phyloP scores from a whole-genome alignment of 2,888 invertebrate genomes.

The Idaea aversata region DNA sequence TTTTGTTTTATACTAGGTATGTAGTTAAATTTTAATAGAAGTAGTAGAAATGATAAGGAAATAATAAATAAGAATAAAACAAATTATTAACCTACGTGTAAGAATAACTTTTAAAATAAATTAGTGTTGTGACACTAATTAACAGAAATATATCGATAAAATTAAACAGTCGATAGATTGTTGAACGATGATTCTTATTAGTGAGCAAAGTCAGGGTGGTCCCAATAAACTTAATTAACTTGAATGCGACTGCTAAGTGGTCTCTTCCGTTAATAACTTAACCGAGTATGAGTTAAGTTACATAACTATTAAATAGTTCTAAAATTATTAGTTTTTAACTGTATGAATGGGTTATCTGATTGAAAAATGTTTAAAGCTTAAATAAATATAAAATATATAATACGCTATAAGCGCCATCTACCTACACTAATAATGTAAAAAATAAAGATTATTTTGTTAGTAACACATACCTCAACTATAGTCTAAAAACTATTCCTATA shows the following conservation, averaged over 20 bases:
- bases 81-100: no score
- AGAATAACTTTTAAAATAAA: background rate
- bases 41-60: no score
- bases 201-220: background rate
- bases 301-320: background rate
- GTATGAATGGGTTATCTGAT: background rate
- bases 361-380: no score
- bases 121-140: background rate
- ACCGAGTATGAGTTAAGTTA: background rate
- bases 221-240: background rate
- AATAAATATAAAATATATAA: no score
- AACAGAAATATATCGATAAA: background rate
- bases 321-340: background rate
- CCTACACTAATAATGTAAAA: background rate
- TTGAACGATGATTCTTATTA: background rate
- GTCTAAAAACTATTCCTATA: no score
- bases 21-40: no score
- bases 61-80: no score
- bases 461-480: no score
- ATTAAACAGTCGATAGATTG: background rate
- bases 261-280: background rate
- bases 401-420: no score
- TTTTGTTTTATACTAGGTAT: no score
- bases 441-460: no score
- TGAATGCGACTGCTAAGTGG: background rate